These are phyloP conservation scores for Chorisops tibialis DNA, from an alignment of 2,888 invertebrate genomes.

Conservation along the genomic window DNA sequence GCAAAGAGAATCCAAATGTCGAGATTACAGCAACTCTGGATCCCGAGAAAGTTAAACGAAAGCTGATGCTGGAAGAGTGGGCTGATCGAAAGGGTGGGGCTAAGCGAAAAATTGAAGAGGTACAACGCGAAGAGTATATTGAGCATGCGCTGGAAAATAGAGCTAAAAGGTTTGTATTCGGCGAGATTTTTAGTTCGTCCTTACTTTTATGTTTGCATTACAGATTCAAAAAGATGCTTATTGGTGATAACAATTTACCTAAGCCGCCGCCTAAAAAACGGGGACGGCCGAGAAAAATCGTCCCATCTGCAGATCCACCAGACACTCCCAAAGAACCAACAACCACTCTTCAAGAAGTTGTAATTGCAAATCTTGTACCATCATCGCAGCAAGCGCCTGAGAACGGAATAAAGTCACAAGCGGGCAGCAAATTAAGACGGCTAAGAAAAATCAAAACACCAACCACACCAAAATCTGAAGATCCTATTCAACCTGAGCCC, in stretches of 20 bases:
- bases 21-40: conserved; percentile 45
- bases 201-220: conserved; percentile 20
- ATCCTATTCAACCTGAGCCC: background rate
- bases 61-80: conserved; percentile 59
- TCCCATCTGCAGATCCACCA: background rate
- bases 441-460: background rate
- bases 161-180: conserved; percentile 52
- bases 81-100: conserved; percentile 63
- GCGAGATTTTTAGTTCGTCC: background rate
- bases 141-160: conserved; percentile 60
- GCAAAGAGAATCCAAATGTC: conserved; percentile 53
- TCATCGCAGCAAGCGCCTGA: background rate
- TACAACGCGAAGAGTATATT: conserved; percentile 58
- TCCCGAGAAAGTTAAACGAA: conserved; percentile 53
- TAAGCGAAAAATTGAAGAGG: conserved; percentile 59
- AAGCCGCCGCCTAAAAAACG: too few relatives aligned
- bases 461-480: too few relatives aligned
- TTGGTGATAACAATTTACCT: conserved; percentile 32
- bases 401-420: background rate
- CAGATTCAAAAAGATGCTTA: conserved; percentile 47
- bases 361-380: background rate
- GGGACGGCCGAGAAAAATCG: background rate
- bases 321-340: background rate
- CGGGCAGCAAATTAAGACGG: background rate
- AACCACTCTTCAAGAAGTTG: background rate